Conservation (phyloP, 2,113 vertebrate species). For the Indicator maculatus region DNA sequence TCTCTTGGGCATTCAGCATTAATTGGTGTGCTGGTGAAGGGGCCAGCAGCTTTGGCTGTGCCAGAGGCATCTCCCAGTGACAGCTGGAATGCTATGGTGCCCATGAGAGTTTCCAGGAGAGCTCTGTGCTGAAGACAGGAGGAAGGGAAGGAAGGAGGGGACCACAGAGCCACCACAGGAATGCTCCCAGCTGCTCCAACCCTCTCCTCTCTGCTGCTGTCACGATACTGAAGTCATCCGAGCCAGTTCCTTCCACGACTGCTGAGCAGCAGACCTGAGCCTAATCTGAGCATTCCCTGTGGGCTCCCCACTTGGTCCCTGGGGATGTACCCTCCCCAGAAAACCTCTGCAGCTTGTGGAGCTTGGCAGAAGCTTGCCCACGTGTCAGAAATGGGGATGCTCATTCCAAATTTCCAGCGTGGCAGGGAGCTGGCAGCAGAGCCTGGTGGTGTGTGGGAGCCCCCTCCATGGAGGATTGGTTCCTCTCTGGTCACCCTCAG, state of each 20-base stretch:
- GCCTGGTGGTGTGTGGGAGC: neutral
- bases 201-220: neutral
- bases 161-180: neutral
- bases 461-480: neutral
- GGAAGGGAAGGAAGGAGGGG: neutral
- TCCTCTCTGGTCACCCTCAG: neutral
- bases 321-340: neutral
- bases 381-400: rapidly evolving
- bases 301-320: rapidly evolving
- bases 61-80: neutral
- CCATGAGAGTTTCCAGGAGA: rapidly evolving
- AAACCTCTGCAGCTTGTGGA: neutral
- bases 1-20: neutral
- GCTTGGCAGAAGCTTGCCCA: neutral
- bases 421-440: rapidly evolving
- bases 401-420: neutral
- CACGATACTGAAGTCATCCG: neutral
- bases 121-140: neutral
- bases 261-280: neutral
- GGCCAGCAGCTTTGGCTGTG: neutral
- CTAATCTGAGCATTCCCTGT: rapidly evolving
- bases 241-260: neutral
- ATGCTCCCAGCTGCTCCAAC: neutral
- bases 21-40: neutral
- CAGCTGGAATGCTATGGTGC: rapidly evolving